Evolutionary conservation across 2,797 vertebrate genomes (phyloP).

Genomic region (Epinephelus awoara): DNA sequence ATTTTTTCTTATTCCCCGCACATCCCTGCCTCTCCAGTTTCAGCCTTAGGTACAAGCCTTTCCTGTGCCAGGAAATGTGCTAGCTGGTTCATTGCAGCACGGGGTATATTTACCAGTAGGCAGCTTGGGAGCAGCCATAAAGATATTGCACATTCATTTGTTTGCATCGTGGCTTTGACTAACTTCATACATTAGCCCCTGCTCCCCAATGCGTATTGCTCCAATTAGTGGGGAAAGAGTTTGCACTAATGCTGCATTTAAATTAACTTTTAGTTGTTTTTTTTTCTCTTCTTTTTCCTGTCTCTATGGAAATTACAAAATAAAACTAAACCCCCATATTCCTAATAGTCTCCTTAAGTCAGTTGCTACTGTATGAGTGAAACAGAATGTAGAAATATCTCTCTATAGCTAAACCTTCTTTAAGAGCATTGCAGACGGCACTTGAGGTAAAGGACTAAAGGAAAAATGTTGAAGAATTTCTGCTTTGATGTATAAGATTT

Average conservation of each 20-base stretch:
- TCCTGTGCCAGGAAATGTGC: constrained; percentile 42
- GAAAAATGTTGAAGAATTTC: constrained; percentile 6
- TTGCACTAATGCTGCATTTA: constrained; percentile 36
- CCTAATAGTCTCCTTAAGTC: constrained; percentile 16
- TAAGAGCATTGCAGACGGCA: not conserved
- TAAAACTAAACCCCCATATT: constrained; percentile 36
- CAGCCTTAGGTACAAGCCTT: constrained; percentile 29
- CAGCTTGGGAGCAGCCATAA: constrained; percentile 47
- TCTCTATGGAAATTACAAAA: constrained; percentile 50
- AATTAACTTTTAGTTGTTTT: constrained; percentile 17
- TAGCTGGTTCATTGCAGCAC: constrained; percentile 40
- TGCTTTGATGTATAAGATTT: constrained; percentile 8
- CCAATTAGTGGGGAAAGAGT: constrained; percentile 44
- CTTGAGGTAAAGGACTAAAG: not conserved
- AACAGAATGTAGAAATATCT: constrained; percentile 14
- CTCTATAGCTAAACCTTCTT: not conserved
- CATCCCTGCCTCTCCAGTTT: constrained; percentile 43
- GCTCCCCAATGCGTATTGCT: constrained; percentile 37
- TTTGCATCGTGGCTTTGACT: constrained; percentile 49
- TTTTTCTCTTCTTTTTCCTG: not conserved
- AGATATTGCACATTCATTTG: constrained; percentile 49
- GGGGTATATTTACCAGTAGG: constrained; percentile 46
- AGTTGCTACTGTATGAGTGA: constrained; percentile 11
- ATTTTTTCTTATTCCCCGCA: constrained; percentile 23
- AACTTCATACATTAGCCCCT: constrained; percentile 27